Evolutionary conservation across 2,797 vertebrate species (phyloP).

Genomic region (Danio choprae): DNA sequence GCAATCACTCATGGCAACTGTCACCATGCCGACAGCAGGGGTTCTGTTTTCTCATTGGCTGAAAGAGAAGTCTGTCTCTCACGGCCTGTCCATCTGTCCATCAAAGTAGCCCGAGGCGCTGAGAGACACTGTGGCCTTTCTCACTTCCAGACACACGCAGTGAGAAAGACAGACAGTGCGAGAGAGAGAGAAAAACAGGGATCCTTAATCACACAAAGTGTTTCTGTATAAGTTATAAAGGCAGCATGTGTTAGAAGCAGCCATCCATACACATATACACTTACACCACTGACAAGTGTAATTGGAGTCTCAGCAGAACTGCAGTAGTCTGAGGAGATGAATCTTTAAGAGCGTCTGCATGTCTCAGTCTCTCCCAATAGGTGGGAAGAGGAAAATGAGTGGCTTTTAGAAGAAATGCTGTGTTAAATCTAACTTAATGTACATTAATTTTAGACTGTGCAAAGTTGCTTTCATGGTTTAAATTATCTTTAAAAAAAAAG

Average conservation of each 20-base stretch:
- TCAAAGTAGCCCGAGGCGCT: slow-evolving; percentile 54
- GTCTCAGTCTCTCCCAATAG: slow-evolving; percentile 33
- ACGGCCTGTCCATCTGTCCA: slow-evolving; percentile 58
- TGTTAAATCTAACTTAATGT: neutral
- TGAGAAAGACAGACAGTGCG: slow-evolving; percentile 35
- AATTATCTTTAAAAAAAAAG: neutral
- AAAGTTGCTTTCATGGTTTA: neutral
- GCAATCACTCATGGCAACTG: slow-evolving; percentile 65
- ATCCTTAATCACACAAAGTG: slow-evolving; percentile 27
- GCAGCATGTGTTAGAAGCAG: slow-evolving; percentile 43
- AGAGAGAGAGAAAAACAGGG: neutral
- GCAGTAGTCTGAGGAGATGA: slow-evolving; percentile 72
- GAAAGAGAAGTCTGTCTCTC: slow-evolving; percentile 55
- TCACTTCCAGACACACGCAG: slow-evolving; percentile 40
- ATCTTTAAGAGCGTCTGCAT: slow-evolving; percentile 54
- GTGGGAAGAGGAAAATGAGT: slow-evolving; percentile 10
- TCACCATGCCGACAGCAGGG: slow-evolving; percentile 60
- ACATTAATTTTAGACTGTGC: neutral
- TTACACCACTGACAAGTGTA: slow-evolving; percentile 72
- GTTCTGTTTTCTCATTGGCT: slow-evolving; percentile 58
- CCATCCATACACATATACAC: slow-evolving; percentile 25
- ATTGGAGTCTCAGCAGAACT: slow-evolving; percentile 76
- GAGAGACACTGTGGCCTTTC: slow-evolving; percentile 53
- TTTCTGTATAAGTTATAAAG: slow-evolving; percentile 36
- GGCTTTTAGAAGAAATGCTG: neutral